Percentiles rank a stretch among this genome's conserved stretches.
Evolutionary conservation across 2,888 invertebrate genomes (phyloP).

Genomic region (Acleris holmiana): DNA sequence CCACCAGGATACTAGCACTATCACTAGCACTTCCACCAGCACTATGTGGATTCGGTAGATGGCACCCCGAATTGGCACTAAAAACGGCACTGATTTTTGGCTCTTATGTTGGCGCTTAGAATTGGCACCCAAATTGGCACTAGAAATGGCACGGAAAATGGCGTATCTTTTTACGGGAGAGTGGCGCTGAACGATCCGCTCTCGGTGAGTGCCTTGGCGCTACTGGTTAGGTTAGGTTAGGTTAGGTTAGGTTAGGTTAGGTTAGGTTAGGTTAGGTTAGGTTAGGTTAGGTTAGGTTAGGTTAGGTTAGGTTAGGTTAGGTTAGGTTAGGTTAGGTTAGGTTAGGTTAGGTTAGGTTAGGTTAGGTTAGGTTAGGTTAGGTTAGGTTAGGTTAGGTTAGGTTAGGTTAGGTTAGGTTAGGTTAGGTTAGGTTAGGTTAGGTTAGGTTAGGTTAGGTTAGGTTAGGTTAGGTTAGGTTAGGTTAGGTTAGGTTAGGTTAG

Average conservation of each 20-base stretch:
- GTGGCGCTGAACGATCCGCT: too few relatives aligned
- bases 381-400: constrained; percentile 41
- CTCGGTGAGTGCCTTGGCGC: too few relatives aligned
- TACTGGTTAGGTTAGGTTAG: too few relatives aligned
- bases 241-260: constrained; percentile 41
- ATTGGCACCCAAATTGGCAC: too few relatives aligned
- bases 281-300: constrained; percentile 40
- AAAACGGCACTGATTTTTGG: too few relatives aligned
- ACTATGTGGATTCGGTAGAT: too few relatives aligned
- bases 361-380: constrained; percentile 39
- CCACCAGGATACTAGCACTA: too few relatives aligned
- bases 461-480: constrained; percentile 40
- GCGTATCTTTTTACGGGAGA: too few relatives aligned
- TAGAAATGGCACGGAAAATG: too few relatives aligned
- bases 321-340: constrained; percentile 40
- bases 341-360: constrained; percentile 41
- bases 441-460: constrained; percentile 40
- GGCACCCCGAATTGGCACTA: too few relatives aligned
- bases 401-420: constrained; percentile 39
- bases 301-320: constrained; percentile 41
- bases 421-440: constrained; percentile 40
- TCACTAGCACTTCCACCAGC: too few relatives aligned
- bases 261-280: constrained; percentile 41
- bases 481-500: constrained; percentile 42
- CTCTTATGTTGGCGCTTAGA: too few relatives aligned